Conservation (phyloP, 2,113 vertebrate genomes). For the Taxidea taxus region DNA sequence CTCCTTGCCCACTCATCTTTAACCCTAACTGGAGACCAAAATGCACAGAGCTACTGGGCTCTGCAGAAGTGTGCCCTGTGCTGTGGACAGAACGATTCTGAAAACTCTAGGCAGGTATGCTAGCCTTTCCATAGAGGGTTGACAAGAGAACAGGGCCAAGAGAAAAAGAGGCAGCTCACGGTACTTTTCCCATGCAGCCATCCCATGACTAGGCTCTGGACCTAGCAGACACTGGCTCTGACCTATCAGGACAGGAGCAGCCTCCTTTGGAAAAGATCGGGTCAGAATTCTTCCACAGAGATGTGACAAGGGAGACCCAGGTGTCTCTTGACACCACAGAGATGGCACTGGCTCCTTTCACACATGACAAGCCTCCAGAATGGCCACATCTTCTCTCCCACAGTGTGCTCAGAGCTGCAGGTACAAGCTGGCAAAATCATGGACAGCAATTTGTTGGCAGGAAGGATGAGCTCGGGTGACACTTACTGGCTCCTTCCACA, state of each 20-base stretch:
- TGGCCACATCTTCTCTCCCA: constrained; percentile 48
- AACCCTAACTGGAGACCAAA: neutral
- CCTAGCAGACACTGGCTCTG: neutral
- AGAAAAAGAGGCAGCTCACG: fast-evolving
- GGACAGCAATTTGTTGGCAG: neutral
- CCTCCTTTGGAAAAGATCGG: neutral
- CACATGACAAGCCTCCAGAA: constrained; percentile 61
- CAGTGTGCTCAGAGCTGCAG: neutral
- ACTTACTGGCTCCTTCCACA: neutral
- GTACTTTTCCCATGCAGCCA: fast-evolving
- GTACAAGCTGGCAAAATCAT: constrained; percentile 43
- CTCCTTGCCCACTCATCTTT: neutral
- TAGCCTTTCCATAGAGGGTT: neutral
- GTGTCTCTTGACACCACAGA: neutral
- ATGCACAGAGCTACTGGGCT: neutral
- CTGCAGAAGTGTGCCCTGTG: too few relatives aligned
- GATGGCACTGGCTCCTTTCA: constrained; percentile 43
- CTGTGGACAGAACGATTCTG: neutral
- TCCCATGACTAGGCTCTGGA: too few relatives aligned
- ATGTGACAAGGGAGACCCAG: neutral
- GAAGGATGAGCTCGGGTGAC: neutral
- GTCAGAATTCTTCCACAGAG: neutral
- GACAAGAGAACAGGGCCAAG: neutral
- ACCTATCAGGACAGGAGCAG: fast-evolving
- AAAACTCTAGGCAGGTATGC: neutral